These are phyloP conservation scores for Drosophila mulleri DNA, from an alignment of 2,888 invertebrate genomes.

Conservation along the genomic window DNA sequence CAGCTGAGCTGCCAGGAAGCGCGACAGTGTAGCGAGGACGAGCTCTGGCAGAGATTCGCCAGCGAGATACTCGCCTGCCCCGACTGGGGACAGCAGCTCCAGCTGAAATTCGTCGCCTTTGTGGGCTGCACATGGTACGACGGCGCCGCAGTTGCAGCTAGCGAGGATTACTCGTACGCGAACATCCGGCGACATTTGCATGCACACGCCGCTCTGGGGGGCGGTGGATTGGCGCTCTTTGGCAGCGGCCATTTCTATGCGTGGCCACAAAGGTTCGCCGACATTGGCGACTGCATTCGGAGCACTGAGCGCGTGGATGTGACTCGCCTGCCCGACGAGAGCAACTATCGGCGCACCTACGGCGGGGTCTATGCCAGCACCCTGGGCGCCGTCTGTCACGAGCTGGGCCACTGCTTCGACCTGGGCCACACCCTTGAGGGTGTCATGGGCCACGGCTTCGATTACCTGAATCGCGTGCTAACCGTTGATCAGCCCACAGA, in stretches of 20 bases:
- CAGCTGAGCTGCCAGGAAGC: slow-evolving; percentile 90
- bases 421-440: slow-evolving; percentile 95
- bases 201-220: slow-evolving; percentile 95
- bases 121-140: slow-evolving; percentile 94
- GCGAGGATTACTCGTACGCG: slow-evolving; percentile 88
- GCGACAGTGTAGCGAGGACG: slow-evolving; percentile 90
- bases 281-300: slow-evolving; percentile 87
- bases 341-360: slow-evolving; percentile 94
- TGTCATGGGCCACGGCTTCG: slow-evolving; percentile 96
- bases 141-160: slow-evolving; percentile 87
- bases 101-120: slow-evolving; percentile 94
- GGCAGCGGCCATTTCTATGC: slow-evolving; percentile 96
- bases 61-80: slow-evolving; percentile 92
- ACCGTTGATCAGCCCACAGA: slow-evolving; percentile 87
- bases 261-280: slow-evolving; percentile 91
- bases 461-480: slow-evolving; percentile 92
- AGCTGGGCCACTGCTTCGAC: slow-evolving; percentile 95
- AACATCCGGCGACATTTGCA: slow-evolving; percentile 89
- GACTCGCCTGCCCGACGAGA: slow-evolving; percentile 93
- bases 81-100: slow-evolving; percentile 83
- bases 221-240: slow-evolving; percentile 95
- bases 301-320: slow-evolving; percentile 89
- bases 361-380: slow-evolving; percentile 96
- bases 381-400: slow-evolving; percentile 95
- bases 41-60: slow-evolving; percentile 93